phyloP scores from a whole-genome alignment of 2,113 vertebrate species.

The Strix uralensis region DNA sequence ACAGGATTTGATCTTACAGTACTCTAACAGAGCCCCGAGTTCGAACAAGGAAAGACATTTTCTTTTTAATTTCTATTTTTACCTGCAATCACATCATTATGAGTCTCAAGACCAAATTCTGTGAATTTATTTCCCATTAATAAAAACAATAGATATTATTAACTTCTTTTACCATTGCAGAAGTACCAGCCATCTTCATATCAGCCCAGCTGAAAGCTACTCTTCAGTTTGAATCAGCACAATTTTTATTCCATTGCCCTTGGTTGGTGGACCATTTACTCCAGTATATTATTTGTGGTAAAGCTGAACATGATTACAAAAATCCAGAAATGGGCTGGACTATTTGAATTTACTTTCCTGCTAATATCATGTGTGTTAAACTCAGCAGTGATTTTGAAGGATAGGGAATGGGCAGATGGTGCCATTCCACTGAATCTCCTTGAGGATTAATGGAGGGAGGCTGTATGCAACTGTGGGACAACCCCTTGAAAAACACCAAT shows the following conservation, averaged over 20 bases:
- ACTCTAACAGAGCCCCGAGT: not conserved
- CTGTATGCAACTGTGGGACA: not conserved
- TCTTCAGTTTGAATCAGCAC: not conserved
- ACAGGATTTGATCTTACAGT: not conserved
- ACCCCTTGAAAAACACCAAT: not conserved
- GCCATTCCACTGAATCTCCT: not conserved
- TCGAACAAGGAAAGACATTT: not conserved
- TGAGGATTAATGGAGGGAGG: not conserved
- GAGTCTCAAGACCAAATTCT: not conserved
- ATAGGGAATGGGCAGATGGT: not conserved
- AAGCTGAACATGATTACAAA: not conserved
- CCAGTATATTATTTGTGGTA: not conserved
- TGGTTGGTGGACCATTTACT: not conserved
- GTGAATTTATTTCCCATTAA: not conserved
- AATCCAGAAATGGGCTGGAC: not conserved
- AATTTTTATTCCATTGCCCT: not conserved
- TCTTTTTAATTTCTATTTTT: not conserved
- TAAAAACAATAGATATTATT: not conserved
- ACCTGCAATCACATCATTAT: not conserved
- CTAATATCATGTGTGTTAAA: not conserved
- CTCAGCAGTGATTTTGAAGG: not conserved
- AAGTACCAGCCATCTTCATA: not conserved
- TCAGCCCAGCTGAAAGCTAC: not conserved
- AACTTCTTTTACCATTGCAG: not conserved
- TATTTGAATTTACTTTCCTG: not conserved